Evolutionary conservation across 2,113 vertebrate genomes (phyloP), one percentile per base, ranked within the genome.

Genomic region (Phycodurus eques): DNA sequence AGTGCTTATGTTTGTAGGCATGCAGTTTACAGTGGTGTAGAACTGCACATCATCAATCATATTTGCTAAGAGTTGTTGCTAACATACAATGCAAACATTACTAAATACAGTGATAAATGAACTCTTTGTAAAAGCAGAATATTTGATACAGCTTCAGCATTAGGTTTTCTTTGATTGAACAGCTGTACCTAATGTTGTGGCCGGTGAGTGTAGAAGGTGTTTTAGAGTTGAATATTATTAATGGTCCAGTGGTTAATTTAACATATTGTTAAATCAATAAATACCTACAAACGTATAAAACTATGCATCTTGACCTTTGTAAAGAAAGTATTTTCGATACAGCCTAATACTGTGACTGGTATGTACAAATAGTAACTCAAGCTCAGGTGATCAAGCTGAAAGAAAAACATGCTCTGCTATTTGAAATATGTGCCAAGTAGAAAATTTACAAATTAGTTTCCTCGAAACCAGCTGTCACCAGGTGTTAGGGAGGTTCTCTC

Each of bases 391-490:
- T 59, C 56, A 59, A 51, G 5, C 22, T 59, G 27, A 59, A 61
- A 39, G 8, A 15, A 35, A 35, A 17, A 61, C 33, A 35, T 33
- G 59, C 31, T 17, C 31, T 17, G 59, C 31, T 35, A 19, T 61
- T 61, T 14, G 8, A 61, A 61, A 17, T 42, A 39, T 47, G 51
- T 54, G 19, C 61, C 72, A 67, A 72, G 54, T 14, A 68, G 22
- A 19, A 15, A 4, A 20, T 33, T 74, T 77, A 78, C 75, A 77
- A 64, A 83, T 69, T 20, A 59, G 67, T 69, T 82, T 78, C 76
- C 71, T 79, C 31, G 19, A 31, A 76, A 79, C 47, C 81, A 78
- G 85, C 75, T 80, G 80, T 77, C 11, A 78, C 53, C 81, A 77
- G 83, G 79, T 78, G 80, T 79, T 10, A 39, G 53, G 59, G 75